These are phyloP conservation scores for Mugil cephalus DNA, from an alignment of 2,113 vertebrate genomes.

Conservation along the genomic window DNA sequence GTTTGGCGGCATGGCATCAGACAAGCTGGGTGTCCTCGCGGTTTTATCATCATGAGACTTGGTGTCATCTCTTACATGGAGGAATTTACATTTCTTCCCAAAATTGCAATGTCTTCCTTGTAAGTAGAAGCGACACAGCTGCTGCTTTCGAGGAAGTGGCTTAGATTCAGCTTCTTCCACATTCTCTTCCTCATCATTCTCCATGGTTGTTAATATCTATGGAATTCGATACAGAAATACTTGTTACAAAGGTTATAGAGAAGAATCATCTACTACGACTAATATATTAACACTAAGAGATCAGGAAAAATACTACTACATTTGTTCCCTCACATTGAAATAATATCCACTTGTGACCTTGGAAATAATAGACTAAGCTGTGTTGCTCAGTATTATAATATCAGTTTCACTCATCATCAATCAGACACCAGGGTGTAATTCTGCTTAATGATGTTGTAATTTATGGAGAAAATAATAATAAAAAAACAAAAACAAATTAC, in stretches of 20 bases:
- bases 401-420: too few relatives aligned
- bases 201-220: conserved; percentile 56
- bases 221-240: neutral
- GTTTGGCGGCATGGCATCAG: neutral
- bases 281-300: neutral
- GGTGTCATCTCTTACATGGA: conserved; percentile 72
- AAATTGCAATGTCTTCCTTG: conserved; percentile 83
- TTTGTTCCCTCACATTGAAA: too few relatives aligned
- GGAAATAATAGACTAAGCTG: too few relatives aligned
- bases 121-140: conserved; percentile 83
- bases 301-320: too few relatives aligned
- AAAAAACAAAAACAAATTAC: too few relatives aligned
- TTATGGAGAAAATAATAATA: too few relatives aligned
- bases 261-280: neutral
- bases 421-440: too few relatives aligned
- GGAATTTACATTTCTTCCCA: conserved; percentile 83
- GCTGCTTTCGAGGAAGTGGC: conserved; percentile 38
- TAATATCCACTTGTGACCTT: too few relatives aligned
- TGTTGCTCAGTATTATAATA: too few relatives aligned
- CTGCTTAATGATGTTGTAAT: too few relatives aligned
- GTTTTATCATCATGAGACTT: conserved; percentile 34
- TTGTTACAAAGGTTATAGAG: neutral
- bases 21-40: neutral
- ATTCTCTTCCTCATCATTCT: conserved; percentile 27
- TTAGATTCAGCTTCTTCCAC: conserved; percentile 16